Evolutionary conservation across 2,797 vertebrate genomes (phyloP), one percentile per base, ranked within the genome.

Genomic region (Decapterus maruadsi): DNA sequence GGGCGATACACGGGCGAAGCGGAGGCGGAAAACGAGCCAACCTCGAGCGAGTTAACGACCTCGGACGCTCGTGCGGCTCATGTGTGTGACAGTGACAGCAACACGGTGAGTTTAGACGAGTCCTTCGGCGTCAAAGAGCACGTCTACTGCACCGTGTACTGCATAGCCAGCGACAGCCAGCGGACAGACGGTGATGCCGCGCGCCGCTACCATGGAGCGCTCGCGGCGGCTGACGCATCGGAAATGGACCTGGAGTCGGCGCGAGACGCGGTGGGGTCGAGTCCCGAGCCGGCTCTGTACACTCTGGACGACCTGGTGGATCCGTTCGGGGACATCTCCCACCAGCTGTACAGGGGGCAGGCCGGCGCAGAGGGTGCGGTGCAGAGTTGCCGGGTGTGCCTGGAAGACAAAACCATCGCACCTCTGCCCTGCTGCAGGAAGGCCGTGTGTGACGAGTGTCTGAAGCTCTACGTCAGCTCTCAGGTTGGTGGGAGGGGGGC

Each of bases 371-470:
- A 76, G 45, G 56, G 62, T 0, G 14, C 50, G 76, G 53, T 95
- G 83, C 93, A 96, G 80, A 93, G 93, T 77, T 99, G 98, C 90
- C 96, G 97, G 72, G 96, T 99, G 93, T 99, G 98, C 91, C 93
- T 99, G 89, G 96, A 98, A 78, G 93, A 95, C 68, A 97, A 96
- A 90, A 92, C 95, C 81, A 96, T 97, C 92, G 94, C 95, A 85
- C 96, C 97, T 46, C 88, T 98, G 81, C 94, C 95, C 76, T 99
- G 98, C 94, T 99, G 98, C 95, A 96, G 96, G 91, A 97, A 96
- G 92, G 94, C 96, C 40, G 96, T 99, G 87, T 99, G 98, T 83
- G 96, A 97, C 67, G 98, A 98, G 86, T 99, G 98, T 88, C 94
- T 99, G 89, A 96, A 95, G 85, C 91, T 96, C 86, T 99, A 99